phyloP scores from a whole-genome alignment of 1,140 invertebrate genomes.

The Araneus ventricosus region DNA sequence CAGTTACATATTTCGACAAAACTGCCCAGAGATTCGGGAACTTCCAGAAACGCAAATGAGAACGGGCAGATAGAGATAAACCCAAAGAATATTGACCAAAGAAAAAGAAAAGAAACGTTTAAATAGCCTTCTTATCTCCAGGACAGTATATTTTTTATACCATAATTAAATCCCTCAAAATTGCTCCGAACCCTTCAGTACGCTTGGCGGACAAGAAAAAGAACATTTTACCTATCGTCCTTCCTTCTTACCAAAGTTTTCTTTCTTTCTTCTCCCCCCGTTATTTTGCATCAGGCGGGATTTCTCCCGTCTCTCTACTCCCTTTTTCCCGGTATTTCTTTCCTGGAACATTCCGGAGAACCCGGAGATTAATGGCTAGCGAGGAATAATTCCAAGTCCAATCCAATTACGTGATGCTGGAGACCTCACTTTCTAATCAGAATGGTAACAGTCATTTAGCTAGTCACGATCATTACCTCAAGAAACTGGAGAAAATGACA shows the following conservation, averaged over 20 bases:
- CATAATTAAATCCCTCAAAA: conserved; percentile 68
- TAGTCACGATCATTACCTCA: conserved; percentile 43
- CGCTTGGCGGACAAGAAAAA: background rate
- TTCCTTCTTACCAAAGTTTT: conserved; percentile 10
- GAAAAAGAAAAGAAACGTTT: background rate
- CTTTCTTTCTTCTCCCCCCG: background rate
- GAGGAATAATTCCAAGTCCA: conserved; percentile 64
- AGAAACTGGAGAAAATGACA: conserved; percentile 51
- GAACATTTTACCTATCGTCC: background rate
- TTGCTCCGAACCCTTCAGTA: conserved; percentile 42
- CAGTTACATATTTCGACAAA: conserved; percentile 6
- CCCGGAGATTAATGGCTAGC: conserved; percentile 59
- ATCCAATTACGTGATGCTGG: conserved; percentile 61
- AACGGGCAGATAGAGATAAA: conserved; percentile 1
- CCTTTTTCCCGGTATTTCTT: background rate
- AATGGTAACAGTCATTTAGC: conserved; percentile 67
- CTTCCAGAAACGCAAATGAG: background rate
- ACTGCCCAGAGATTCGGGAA: background rate
- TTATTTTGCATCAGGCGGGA: background rate
- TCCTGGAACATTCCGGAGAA: conserved; percentile 17
- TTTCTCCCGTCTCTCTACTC: background rate
- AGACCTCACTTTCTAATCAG: conserved; percentile 55
- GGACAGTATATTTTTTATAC: conserved; percentile 3
- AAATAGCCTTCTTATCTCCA: conserved; percentile 11
- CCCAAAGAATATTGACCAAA: background rate